Evolutionary conservation across 2,888 invertebrate genomes (phyloP).

Genomic region (Oscheius sp.): DNA sequence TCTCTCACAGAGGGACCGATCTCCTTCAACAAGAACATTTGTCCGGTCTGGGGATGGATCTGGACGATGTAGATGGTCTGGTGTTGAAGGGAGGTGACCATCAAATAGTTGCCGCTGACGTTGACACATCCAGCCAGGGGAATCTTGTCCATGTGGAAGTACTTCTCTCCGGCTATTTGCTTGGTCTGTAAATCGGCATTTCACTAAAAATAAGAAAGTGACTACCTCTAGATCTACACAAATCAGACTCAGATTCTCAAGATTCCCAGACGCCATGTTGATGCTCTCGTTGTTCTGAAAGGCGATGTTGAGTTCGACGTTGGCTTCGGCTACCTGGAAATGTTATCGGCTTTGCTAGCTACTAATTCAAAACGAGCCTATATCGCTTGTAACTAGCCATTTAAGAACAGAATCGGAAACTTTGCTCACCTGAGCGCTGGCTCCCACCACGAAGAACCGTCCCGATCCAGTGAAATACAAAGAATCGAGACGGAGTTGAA

Average conservation of each 20-base stretch:
- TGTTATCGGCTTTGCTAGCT: not conserved
- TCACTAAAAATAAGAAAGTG: not conserved
- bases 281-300: conserved; percentile 24
- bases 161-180: not conserved
- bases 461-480: conserved; percentile 1
- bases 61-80: conserved; percentile 30
- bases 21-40: conserved; percentile 84
- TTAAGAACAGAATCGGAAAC: too few species aligned
- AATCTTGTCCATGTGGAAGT: conserved; percentile 26
- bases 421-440: not conserved
- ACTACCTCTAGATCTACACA: conserved; percentile 35
- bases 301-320: not conserved
- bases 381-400: too few species aligned
- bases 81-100: conserved; percentile 36
- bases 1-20: conserved; percentile 87
- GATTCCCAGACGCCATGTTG: not conserved
- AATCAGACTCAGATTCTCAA: conserved; percentile 26
- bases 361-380: not conserved
- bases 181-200: conserved; percentile 22
- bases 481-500: conserved; percentile 3
- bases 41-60: conserved; percentile 77
- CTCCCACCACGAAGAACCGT: not conserved
- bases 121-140: conserved; percentile 15
- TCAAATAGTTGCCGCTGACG: conserved; percentile 17
- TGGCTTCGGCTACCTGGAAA: not conserved